Percentiles rank a stretch among this genome's conserved stretches.
These are phyloP conservation scores for Peromyscus leucopus DNA, from an alignment of 2,113 vertebrate genomes.

Conservation along the genomic window DNA sequence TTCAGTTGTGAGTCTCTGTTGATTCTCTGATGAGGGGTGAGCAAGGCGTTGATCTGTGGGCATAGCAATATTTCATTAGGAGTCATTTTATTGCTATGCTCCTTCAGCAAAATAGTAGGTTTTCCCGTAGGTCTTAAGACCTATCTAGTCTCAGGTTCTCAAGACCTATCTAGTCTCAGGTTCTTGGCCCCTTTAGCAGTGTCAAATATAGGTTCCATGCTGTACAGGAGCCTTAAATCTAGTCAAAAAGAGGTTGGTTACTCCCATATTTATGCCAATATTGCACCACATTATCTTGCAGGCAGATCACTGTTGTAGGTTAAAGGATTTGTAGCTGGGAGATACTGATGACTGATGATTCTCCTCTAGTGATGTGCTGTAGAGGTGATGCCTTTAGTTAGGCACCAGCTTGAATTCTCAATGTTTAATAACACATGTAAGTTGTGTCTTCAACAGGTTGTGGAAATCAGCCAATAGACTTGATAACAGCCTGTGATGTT, in stretches of 20 bases:
- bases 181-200: not conserved
- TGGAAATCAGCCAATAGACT: not conserved
- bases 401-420: not conserved
- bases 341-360: not conserved
- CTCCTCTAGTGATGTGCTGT: too few species aligned
- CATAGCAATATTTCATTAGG: not conserved
- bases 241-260: not conserved
- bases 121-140: not conserved
- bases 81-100: not conserved
- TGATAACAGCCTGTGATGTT: not conserved
- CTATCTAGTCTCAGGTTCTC: not conserved
- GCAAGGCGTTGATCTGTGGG: not conserved
- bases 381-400: not conserved
- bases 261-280: too few species aligned
- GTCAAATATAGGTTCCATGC: too few species aligned
- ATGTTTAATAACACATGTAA: not conserved
- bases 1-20: not conserved
- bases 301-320: not conserved
- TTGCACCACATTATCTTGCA: not conserved
- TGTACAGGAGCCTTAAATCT: not conserved
- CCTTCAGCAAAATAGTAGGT: not conserved
- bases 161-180: not conserved
- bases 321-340: not conserved
- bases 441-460: not conserved
- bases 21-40: not conserved